Evolutionary conservation across 2,113 vertebrate genomes (phyloP).

Genomic region (Bucco capensis): DNA sequence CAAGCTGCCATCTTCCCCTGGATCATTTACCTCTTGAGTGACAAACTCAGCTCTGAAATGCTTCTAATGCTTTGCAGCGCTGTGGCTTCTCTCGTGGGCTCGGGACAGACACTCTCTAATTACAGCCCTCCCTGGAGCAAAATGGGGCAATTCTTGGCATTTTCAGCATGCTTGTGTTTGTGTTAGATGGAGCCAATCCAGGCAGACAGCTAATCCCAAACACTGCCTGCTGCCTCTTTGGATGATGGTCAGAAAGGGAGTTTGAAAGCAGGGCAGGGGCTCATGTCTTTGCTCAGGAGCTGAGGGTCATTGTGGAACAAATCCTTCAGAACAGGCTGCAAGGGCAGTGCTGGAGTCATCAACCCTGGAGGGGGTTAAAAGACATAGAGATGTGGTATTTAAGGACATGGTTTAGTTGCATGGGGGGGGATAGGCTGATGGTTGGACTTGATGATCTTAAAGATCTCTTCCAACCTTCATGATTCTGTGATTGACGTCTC

Average conservation of each 20-base stretch:
- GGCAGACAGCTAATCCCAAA: background rate
- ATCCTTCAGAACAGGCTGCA: background rate
- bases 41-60: slow-evolving; percentile 5
- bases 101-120: background rate
- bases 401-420: too few relatives aligned
- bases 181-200: background rate
- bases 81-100: background rate
- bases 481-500: background rate
- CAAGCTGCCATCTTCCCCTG: slow-evolving; percentile 7
- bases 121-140: background rate
- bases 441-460: too few relatives aligned
- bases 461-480: too few relatives aligned
- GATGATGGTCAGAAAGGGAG: rapidly evolving
- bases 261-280: background rate
- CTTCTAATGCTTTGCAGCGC: background rate
- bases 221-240: background rate
- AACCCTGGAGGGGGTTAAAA: too few relatives aligned
- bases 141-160: slow-evolving; percentile 26
- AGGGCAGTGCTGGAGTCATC: too few relatives aligned
- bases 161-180: background rate
- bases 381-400: too few relatives aligned
- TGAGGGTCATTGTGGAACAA: background rate
- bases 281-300: background rate
- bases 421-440: too few relatives aligned
- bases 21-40: slow-evolving; percentile 5